A percentile compares a stretch with the other conserved stretches of the same genome.
Conservation (phyloP, 2,113 vertebrate species). For the Oreochromis spilurus region DNA sequence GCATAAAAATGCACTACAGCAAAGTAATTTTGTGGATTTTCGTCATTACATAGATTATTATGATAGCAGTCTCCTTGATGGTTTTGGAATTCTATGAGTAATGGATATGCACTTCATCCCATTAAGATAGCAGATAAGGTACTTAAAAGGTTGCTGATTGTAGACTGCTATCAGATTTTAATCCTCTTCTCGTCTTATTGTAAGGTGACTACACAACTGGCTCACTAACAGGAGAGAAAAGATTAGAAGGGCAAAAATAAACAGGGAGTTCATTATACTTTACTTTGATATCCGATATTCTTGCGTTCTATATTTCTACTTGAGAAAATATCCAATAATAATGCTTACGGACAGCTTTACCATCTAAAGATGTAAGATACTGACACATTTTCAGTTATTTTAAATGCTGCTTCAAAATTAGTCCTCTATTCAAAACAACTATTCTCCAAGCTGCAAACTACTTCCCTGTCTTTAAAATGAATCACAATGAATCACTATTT, state of each 20-base stretch:
- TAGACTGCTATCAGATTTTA: slow-evolving; percentile 50
- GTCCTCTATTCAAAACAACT: background rate
- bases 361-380: background rate
- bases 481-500: background rate
- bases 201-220: background rate
- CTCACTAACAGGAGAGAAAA: background rate
- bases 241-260: background rate
- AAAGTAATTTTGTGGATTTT: slow-evolving; percentile 2
- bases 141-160: slow-evolving; percentile 41
- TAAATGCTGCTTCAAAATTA: background rate
- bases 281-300: background rate
- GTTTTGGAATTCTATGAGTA: slow-evolving; percentile 35
- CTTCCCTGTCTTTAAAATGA: background rate
- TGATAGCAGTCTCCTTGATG: slow-evolving; percentile 43
- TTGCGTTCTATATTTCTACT: background rate
- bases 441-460: background rate
- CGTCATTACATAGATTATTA: slow-evolving; percentile 29
- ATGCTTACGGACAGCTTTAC: background rate
- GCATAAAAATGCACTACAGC: background rate
- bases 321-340: background rate
- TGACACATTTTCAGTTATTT: background rate
- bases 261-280: background rate
- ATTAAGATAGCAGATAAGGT: slow-evolving; percentile 53
- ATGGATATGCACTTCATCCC: slow-evolving; percentile 45
- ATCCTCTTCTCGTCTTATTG: slow-evolving; percentile 29